phyloP scores from a whole-genome alignment of 2,797 vertebrate species.

The Ibycter americanus region DNA sequence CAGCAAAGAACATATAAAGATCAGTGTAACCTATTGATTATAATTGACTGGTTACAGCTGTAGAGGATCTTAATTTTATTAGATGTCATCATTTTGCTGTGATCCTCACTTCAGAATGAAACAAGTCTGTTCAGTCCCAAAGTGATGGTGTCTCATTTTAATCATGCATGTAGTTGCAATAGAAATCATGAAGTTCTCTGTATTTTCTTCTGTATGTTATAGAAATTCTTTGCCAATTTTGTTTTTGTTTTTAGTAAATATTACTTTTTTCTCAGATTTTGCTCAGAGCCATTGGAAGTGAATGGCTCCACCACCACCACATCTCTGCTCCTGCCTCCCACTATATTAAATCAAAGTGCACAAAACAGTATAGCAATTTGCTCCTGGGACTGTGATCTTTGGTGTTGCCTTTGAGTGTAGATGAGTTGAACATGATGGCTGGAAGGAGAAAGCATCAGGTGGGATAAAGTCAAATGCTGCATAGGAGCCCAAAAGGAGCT shows the following conservation, averaged over 20 bases:
- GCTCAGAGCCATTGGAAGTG: not conserved
- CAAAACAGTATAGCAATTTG: slow-evolving; percentile 3
- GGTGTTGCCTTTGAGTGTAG: not conserved
- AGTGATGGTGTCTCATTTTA: not conserved
- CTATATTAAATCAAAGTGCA: not conserved
- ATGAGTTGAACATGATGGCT: not conserved
- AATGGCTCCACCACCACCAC: not conserved
- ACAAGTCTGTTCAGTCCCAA: not conserved
- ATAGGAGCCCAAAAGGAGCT: slow-evolving; percentile 56
- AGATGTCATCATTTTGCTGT: not conserved
- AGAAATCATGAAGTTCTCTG: not conserved
- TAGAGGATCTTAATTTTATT: not conserved
- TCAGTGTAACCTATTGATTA: not conserved
- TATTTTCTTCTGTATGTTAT: not conserved
- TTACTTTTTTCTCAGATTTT: not conserved
- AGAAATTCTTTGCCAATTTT: not conserved
- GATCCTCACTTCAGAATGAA: not conserved
- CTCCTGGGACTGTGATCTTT: slow-evolving; percentile 11
- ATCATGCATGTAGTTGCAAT: not conserved
- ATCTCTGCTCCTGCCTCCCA: not conserved
- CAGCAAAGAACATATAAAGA: not conserved
- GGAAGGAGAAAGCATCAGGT: slow-evolving; percentile 28
- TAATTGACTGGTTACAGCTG: not conserved
- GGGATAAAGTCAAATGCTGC: slow-evolving; percentile 27
- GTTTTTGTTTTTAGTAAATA: not conserved